These are phyloP conservation scores for Nasonia longicornis DNA, from an alignment of 1,140 invertebrate genomes.

Conservation along the genomic window DNA sequence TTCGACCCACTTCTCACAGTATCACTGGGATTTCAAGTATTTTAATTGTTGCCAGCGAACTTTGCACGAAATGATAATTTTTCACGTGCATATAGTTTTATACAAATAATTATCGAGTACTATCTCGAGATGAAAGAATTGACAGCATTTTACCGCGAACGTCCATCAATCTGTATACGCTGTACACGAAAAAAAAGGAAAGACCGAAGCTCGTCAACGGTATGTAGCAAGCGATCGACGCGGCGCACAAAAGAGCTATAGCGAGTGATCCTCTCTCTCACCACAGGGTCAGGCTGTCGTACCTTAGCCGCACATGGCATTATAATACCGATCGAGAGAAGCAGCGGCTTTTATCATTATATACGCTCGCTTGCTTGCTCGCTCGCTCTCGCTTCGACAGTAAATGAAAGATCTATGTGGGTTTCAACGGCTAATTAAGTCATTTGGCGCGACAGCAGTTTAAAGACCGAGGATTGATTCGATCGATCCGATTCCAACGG, in stretches of 20 bases:
- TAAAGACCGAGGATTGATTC: constrained; percentile 39
- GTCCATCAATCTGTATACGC: neutral
- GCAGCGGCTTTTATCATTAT: constrained; percentile 6
- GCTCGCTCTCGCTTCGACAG: neutral
- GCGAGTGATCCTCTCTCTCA: neutral
- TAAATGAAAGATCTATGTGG: constrained; percentile 37
- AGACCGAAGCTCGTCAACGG: neutral
- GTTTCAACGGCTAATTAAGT: constrained; percentile 43
- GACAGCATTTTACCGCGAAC: no score
- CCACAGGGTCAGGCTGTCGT: neutral
- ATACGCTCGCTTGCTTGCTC: neutral
- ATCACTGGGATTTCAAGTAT: neutral
- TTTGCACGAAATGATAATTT: no score
- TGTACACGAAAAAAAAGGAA: neutral
- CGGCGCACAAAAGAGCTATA: neutral
- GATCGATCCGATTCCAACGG: constrained; percentile 21
- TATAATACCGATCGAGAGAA: constrained; percentile 18
- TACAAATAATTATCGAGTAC: no score
- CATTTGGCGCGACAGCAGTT: constrained; percentile 40
- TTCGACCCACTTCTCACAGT: neutral
- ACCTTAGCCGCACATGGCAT: neutral
- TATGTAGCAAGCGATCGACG: neutral
- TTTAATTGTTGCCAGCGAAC: neutral
- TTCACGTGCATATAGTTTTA: no score
- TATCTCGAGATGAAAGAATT: no score